Conservation (phyloP, 1,140 invertebrate genomes). For the Saxidomus purpurata region DNA sequence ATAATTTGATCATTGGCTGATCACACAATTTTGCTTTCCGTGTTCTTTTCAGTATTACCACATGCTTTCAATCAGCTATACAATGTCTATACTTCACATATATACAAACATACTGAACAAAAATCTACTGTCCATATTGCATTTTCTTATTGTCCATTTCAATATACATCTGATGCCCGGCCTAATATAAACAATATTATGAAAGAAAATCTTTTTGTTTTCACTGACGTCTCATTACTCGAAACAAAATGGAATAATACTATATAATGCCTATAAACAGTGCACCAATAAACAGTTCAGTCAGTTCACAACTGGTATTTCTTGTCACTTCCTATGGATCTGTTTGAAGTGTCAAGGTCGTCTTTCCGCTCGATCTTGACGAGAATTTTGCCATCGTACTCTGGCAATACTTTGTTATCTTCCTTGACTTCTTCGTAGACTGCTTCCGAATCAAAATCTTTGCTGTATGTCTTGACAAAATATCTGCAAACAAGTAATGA, state of each 20-base stretch:
- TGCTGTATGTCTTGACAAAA: conserved; percentile 64
- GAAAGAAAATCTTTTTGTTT: conserved; percentile 27
- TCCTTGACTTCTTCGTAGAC: conserved; percentile 64
- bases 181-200: conserved; percentile 38
- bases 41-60: neutral
- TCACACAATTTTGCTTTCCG: neutral
- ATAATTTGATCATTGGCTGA: neutral
- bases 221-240: neutral
- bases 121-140: conserved; percentile 24
- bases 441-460: conserved; percentile 64
- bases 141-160: conserved; percentile 47
- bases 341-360: conserved; percentile 40
- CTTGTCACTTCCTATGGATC: conserved; percentile 45
- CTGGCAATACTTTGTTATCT: conserved; percentile 51
- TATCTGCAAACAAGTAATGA: conserved; percentile 52
- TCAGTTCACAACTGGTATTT: conserved; percentile 27
- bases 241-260: conserved; percentile 55
- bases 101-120: conserved; percentile 17
- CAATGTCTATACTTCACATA: neutral
- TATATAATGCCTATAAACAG: neutral
- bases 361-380: conserved; percentile 64
- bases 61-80: neutral
- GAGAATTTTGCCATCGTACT: conserved; percentile 61
- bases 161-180: conserved; percentile 42
- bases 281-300: neutral